Evolutionary conservation across 2,888 invertebrate species (phyloP).

Genomic region (Platerodrilus igneus): DNA sequence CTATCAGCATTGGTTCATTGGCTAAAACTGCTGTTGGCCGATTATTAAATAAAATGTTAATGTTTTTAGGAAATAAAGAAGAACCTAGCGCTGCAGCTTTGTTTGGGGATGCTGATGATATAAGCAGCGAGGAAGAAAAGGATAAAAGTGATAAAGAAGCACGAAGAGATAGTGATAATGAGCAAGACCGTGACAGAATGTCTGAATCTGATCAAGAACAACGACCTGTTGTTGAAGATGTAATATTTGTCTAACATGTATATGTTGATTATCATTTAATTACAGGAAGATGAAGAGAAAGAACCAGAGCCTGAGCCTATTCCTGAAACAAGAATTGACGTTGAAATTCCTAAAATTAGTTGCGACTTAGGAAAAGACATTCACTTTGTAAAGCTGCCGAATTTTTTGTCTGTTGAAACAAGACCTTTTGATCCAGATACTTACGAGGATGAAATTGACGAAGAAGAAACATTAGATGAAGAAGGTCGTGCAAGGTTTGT

Average conservation of each 20-base stretch:
- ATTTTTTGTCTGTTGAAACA: constrained; percentile 96
- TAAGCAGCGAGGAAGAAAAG: constrained; percentile 80
- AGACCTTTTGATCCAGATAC: constrained; percentile 91
- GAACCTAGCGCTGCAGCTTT: constrained; percentile 74
- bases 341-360: constrained; percentile 92
- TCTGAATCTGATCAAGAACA: constrained; percentile 21
- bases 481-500: constrained; percentile 83
- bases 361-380: constrained; percentile 89
- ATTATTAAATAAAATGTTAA: too few relatives aligned
- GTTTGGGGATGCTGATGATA: constrained; percentile 92
- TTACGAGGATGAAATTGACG: constrained; percentile 98
- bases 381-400: constrained; percentile 95
- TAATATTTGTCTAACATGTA: constrained; percentile 11
- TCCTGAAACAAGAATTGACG: constrained; percentile 93
- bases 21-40: too few relatives aligned
- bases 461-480: constrained; percentile 95
- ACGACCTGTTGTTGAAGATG: constrained; percentile 22
- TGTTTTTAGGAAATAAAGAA: constrained; percentile 13
- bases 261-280: not conserved
- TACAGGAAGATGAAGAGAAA: constrained; percentile 56
- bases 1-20: too few relatives aligned
- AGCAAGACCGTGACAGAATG: constrained; percentile 41
- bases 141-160: constrained; percentile 40
- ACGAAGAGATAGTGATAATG: constrained; percentile 35
- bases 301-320: constrained; percentile 73